These are phyloP conservation scores for Galeopterus variegatus DNA, from an alignment of 2,113 vertebrate species.

Conservation along the genomic window DNA sequence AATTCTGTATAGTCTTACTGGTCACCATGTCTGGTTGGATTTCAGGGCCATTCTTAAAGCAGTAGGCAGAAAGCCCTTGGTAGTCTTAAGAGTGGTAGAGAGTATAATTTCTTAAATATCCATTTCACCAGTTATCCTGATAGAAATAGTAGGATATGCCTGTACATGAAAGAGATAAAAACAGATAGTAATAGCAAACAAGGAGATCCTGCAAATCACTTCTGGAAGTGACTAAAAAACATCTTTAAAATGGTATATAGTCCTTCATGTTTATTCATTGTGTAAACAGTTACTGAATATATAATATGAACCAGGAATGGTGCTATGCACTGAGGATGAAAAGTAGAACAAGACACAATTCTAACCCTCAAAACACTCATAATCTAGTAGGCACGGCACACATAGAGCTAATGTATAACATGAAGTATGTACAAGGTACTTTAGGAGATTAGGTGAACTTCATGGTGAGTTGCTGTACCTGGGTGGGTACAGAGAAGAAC, in stretches of 20 bases:
- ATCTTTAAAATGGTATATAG: not conserved
- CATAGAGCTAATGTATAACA: conserved; percentile 11
- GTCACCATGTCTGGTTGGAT: not conserved
- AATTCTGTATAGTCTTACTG: conserved; percentile 44
- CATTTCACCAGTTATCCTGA: not conserved
- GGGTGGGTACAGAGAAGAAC: not conserved
- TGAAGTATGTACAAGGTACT: not conserved
- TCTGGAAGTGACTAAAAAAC: conserved; percentile 24
- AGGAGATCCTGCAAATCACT: conserved; percentile 40
- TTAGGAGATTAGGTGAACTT: conserved; percentile 50
- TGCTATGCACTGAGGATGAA: conserved; percentile 45
- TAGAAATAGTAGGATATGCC: conserved; percentile 5
- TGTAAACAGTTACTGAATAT: conserved; percentile 60
- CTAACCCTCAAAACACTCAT: conserved; percentile 22
- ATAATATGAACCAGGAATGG: conserved; percentile 52
- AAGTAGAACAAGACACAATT: conserved; percentile 41
- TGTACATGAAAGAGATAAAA: conserved; percentile 61
- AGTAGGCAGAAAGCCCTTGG: conserved; percentile 26
- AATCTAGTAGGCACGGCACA: conserved; percentile 5
- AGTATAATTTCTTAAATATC: conserved; percentile 48
- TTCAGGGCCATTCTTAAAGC: conserved; percentile 62
- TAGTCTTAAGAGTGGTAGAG: conserved; percentile 43
- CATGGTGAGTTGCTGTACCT: not conserved
- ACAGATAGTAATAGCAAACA: conserved; percentile 14
- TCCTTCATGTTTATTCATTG: conserved; percentile 59